Evolutionary conservation across 2,797 vertebrate species (phyloP), one percentile per base, ranked within the genome.

Genomic region (Hippocampus kuda): DNA sequence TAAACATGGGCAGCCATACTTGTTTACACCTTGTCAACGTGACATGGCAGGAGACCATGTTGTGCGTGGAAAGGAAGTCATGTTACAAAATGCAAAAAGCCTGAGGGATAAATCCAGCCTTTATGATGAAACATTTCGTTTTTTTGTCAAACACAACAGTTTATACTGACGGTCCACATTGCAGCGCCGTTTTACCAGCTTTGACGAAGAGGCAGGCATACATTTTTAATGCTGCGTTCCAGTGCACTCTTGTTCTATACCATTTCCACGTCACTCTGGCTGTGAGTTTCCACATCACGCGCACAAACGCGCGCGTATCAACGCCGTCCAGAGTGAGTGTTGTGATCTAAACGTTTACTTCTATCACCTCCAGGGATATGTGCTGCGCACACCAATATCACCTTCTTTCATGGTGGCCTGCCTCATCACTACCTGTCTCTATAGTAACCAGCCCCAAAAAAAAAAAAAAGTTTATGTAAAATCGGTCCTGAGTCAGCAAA

Each of bases 171-270:
- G 3, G 34, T 24, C 56, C 24, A 24, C 72, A 65, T 48, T 77
- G 83, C 83, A 83, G 81, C 77, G 77, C 70, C 67, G 68, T 78
- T 85, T 79, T 71, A 79, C 77, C 81, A 78, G 79, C 79, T 80
- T 81, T 88, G 78, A 87, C 72, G 68, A 86, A 84, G 79, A 68
- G 66, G 34, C 72, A 64, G 64, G 51, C 81, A 86, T 87, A 64
- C 76, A 88, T 87, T 79, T 84, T 88, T 88, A 83, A 88, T 85
- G 75, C 54, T 72, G 70, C 69, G 57, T 75, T 70, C 76, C 65
- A 68, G 70, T 61, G 48, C 60, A 66, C 72, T 72, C 66, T 70
- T 22, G 16, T 69, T 26, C 18, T 18, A 51, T 9, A 42, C 60
- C 26, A 54, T 57, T 42, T 27, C 26, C 60, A 42, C 42, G 51